Evolutionary conservation across 2,888 invertebrate genomes (phyloP), one percentile per base, ranked within the genome.

Genomic region (Idaea aversata): DNA sequence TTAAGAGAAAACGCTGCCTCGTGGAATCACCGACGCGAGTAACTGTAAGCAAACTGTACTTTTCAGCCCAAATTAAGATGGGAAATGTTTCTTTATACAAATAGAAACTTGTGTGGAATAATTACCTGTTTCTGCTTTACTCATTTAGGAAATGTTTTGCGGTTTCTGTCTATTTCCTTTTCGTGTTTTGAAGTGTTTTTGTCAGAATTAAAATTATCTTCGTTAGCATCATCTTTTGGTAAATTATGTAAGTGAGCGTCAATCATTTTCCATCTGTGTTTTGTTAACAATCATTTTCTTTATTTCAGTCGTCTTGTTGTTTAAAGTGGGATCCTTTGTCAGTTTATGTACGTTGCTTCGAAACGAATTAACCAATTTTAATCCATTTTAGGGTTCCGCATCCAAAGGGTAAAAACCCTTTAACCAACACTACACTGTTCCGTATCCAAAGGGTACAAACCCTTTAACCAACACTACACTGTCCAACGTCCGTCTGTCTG

Each of bases 41-140:
- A 65, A 69, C 62, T 69, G 62, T 65, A 65, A 63, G 61, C 65
- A 69, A 65, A 66, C 65, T 63, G 57, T 65, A 62, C 66, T 66
- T 64, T 60, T 66, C 62, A 63, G 61, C 57, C 61, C 65, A 67
- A 67, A 67, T 64, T 67, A 61, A 59, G 67, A 62, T 64, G 62
- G 61, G 63, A 69, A 69, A 67, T 65, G 67, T 66, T 63, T 62
- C 63, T 67, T 65, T 65, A 61, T 67, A 63, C 67, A 59, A 59
- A 59, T 25, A 59, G 10, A 59, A 25, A 47, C 47, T 47, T 47
- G 47, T 47, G 47, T 47, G 47, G 10, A 47, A 47, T 47, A 47
- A 47, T 47, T 47, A 47, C 47, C 47, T 47, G 47, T 47, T 47
- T 47, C 47, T 47, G 47, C 47, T 47, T 47, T 47, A 47, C 47